Evolutionary conservation across 2,797 vertebrate genomes (phyloP).

Genomic region (Catamblyrhynchus diadema): DNA sequence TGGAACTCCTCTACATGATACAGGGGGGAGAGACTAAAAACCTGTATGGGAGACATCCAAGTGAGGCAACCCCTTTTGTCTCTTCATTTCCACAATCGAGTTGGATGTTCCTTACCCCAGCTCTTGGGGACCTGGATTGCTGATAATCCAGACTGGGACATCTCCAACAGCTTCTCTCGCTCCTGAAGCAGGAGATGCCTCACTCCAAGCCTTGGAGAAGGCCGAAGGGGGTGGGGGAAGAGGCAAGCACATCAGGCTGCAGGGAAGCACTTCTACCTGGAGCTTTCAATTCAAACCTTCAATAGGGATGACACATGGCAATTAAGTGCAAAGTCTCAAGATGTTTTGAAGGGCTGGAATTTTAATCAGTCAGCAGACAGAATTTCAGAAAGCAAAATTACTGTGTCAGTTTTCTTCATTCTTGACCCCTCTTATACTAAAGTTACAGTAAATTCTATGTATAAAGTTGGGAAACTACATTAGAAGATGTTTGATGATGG

Average conservation of each 20-base stretch:
- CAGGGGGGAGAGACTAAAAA: neutral
- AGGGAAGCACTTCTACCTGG: neutral
- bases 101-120: neutral
- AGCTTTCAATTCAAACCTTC: neutral
- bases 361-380: neutral
- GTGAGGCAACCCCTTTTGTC: neutral
- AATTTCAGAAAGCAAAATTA: neutral
- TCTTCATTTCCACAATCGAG: neutral
- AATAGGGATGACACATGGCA: neutral
- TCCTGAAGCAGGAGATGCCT: neutral
- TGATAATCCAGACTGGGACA: neutral
- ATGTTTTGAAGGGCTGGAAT: neutral
- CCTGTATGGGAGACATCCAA: neutral
- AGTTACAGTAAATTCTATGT: neutral
- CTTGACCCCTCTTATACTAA: neutral
- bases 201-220: neutral
- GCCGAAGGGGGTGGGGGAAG: neutral
- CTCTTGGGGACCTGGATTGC: neutral
- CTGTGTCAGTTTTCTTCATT: neutral
- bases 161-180: accelerated
- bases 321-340: conserved; percentile 10
- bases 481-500: neutral
- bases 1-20: neutral
- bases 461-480: neutral
- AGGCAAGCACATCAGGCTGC: neutral